Evolutionary conservation across 2,888 invertebrate species (phyloP).

Genomic region (Papilio gigon): DNA sequence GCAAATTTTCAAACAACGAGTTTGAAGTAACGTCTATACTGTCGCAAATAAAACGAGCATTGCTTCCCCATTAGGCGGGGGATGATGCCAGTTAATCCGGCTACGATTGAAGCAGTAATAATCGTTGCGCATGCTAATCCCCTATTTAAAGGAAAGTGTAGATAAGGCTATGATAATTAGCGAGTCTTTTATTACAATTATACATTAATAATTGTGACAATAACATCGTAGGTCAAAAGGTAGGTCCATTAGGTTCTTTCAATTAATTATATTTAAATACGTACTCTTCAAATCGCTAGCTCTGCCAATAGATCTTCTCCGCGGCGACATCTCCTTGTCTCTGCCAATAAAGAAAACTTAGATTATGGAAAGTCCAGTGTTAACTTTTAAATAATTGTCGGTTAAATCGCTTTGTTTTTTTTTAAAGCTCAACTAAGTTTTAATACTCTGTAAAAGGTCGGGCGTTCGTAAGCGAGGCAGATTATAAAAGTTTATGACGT

Average conservation of each 20-base stretch:
- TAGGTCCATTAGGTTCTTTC: not conserved
- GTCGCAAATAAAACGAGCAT: slow-evolving; percentile 42
- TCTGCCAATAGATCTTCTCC: slow-evolving; percentile 78
- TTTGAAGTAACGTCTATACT: slow-evolving; percentile 22
- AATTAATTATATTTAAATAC: slow-evolving; percentile 50
- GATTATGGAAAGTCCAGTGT: slow-evolving; percentile 54
- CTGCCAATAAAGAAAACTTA: slow-evolving; percentile 84
- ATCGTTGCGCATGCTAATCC: slow-evolving; percentile 31
- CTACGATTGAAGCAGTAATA: slow-evolving; percentile 43
- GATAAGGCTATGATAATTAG: slow-evolving; percentile 6
- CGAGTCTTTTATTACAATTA: slow-evolving; percentile 1
- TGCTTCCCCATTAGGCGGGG: slow-evolving; percentile 53
- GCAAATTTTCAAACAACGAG: slow-evolving; percentile 31
- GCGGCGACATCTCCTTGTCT: slow-evolving; percentile 85
- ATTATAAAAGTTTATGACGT: slow-evolving; percentile 40
- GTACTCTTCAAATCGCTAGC: slow-evolving; percentile 78
- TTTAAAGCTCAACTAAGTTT: slow-evolving; percentile 32
- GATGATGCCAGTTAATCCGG: slow-evolving; percentile 53
- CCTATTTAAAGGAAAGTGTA: slow-evolving; percentile 18
- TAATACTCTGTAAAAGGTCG: slow-evolving; percentile 32
- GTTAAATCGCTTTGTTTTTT: slow-evolving; percentile 22
- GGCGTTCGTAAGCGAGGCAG: slow-evolving; percentile 29
- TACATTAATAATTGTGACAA: not conserved
- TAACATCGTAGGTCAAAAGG: not conserved
- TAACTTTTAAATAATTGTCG: slow-evolving; percentile 41